These are phyloP conservation scores for Crematogaster levior DNA, from an alignment of 2,888 invertebrate species.

Conservation along the genomic window DNA sequence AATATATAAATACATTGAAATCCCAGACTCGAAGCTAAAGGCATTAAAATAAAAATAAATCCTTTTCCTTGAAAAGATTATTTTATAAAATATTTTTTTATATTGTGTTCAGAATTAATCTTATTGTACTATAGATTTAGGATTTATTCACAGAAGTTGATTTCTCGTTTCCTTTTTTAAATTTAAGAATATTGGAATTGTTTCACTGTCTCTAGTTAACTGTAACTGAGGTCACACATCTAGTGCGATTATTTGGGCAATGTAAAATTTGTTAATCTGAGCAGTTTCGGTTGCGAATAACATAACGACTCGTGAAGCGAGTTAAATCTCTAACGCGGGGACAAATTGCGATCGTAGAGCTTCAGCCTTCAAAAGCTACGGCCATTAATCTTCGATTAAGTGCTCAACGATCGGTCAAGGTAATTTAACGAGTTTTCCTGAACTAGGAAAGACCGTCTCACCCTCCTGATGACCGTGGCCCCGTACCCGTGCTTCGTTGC, in stretches of 20 bases:
- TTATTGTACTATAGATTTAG: background rate
- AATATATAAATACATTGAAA: background rate
- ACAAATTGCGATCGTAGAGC: background rate
- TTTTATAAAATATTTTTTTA: slow-evolving; percentile 1
- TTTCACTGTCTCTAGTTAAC: too few species aligned
- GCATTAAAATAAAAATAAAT: background rate
- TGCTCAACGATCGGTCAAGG: slow-evolving; percentile 83
- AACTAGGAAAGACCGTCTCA: slow-evolving; percentile 81
- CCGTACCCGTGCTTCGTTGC: slow-evolving; percentile 37
- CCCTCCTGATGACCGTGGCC: slow-evolving; percentile 47
- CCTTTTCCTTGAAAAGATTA: background rate
- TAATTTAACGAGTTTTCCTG: slow-evolving; percentile 84
- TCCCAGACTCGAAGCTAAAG: background rate
- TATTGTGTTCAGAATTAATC: background rate
- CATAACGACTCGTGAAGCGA: background rate
- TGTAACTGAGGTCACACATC: too few species aligned
- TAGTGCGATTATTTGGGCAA: background rate
- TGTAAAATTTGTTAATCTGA: background rate
- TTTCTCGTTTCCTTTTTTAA: background rate
- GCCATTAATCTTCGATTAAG: slow-evolving; percentile 85
- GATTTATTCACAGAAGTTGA: background rate
- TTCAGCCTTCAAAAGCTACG: slow-evolving; percentile 48
- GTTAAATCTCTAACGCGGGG: background rate
- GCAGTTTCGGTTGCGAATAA: background rate
- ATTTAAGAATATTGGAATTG: background rate